Conservation (phyloP, 2,113 vertebrate genomes). For the Lutjanus erythropterus region DNA sequence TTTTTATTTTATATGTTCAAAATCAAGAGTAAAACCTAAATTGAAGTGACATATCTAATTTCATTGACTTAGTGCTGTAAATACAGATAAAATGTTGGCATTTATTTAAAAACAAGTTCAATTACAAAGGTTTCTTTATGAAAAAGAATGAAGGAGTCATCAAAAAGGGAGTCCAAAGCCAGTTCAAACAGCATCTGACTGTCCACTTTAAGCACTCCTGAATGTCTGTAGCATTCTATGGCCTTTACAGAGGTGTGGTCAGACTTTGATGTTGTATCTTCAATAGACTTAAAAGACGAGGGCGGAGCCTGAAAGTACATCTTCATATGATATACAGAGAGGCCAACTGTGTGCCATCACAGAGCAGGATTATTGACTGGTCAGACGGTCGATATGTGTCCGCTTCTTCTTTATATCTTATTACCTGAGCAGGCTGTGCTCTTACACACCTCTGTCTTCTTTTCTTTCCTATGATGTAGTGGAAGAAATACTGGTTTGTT, state of each 20-base stretch:
- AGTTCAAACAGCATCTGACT: constrained; percentile 32
- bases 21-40: neutral
- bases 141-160: neutral
- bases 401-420: neutral
- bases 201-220: constrained; percentile 1
- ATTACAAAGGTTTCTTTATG: neutral
- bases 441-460: neutral
- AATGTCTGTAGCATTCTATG: constrained; percentile 24
- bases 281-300: constrained; percentile 64
- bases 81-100: neutral
- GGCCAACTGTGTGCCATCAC: neutral
- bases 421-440: neutral
- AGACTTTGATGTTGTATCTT: constrained; percentile 68
- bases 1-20: neutral
- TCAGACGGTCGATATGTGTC: neutral
- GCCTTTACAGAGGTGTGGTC: constrained; percentile 54
- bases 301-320: constrained; percentile 21
- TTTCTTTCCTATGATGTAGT: constrained; percentile 66
- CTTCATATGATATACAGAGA: neutral
- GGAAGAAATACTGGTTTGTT: constrained; percentile 90
- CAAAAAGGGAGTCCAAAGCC: neutral
- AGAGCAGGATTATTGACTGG: constrained; percentile 8
- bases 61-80: neutral
- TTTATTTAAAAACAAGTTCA: neutral
- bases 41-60: neutral